These are phyloP conservation scores for Rhegmatorhina hoffmannsi DNA, from an alignment of 2,113 vertebrate species.

Conservation along the genomic window DNA sequence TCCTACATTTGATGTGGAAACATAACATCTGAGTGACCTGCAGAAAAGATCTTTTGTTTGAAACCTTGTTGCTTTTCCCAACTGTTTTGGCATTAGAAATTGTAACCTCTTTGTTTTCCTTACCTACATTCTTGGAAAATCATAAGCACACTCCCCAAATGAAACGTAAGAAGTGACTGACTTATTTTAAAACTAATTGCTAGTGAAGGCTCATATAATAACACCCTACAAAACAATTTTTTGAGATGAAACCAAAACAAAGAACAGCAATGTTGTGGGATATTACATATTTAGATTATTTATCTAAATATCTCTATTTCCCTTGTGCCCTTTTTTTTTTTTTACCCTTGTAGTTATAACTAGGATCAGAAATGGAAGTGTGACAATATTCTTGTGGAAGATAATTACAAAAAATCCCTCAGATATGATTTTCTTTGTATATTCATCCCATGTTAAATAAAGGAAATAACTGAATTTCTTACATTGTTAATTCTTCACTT, in stretches of 20 bases:
- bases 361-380: slow-evolving; percentile 15
- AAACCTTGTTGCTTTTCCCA: background rate
- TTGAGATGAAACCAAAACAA: background rate
- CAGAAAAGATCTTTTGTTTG: background rate
- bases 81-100: background rate
- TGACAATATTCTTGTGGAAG: background rate
- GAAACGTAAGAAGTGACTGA: background rate
- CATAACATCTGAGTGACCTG: background rate
- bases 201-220: background rate
- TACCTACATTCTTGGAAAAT: background rate
- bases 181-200: background rate
- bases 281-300: slow-evolving; percentile 6
- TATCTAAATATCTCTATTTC: slow-evolving; percentile 1
- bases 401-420: background rate
- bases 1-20: background rate
- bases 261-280: background rate
- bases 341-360: background rate
- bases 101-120: background rate
- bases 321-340: background rate
- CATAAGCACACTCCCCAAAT: background rate
- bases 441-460: background rate
- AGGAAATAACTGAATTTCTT: background rate
- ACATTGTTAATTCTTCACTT: background rate
- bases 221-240: background rate
- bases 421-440: background rate